Conservation (phyloP, 1,140 invertebrate species). For the Apis laboriosa region DNA sequence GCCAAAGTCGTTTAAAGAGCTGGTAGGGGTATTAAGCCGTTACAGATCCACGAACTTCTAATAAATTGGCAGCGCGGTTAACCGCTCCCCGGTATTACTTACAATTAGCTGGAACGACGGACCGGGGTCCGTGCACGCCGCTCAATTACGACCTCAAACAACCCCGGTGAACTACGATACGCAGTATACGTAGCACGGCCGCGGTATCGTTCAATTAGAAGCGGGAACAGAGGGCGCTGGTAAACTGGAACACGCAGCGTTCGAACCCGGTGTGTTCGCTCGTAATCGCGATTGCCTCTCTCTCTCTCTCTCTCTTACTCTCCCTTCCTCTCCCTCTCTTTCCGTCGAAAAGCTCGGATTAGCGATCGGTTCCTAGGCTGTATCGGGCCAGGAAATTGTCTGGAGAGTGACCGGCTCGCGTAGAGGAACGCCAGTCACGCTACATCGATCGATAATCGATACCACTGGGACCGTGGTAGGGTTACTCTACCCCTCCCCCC, state of each 20-base stretch:
- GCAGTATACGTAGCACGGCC: not conserved
- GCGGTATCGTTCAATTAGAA: conserved; percentile 49
- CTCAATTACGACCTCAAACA: conserved; percentile 50
- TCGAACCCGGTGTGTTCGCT: not conserved
- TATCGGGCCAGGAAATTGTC: conserved; percentile 42
- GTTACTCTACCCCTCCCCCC: not conserved
- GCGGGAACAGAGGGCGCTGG: conserved; percentile 6
- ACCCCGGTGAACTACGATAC: conserved; percentile 22
- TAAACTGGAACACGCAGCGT: conserved; percentile 33
- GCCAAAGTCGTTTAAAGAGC: conserved; percentile 51
- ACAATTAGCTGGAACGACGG: conserved; percentile 49
- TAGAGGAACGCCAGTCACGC: conserved; percentile 29
- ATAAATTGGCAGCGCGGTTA: conserved; percentile 50
- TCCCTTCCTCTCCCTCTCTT: not conserved
- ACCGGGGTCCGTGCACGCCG: conserved; percentile 7
- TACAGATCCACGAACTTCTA: conserved; percentile 52
- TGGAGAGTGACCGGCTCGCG: conserved; percentile 29
- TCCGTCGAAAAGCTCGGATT: conserved; percentile 27
- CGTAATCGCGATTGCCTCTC: conserved; percentile 27
- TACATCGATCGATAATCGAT: conserved; percentile 61
- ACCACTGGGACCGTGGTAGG: conserved; percentile 5
- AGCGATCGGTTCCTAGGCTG: conserved; percentile 18
- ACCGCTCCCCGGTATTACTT: conserved; percentile 43
- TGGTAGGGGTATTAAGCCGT: conserved; percentile 29
- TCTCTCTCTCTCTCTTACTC: not conserved